Evolutionary conservation across 1,140 invertebrate species (phyloP).

Genomic region (Pogonus chalceus): DNA sequence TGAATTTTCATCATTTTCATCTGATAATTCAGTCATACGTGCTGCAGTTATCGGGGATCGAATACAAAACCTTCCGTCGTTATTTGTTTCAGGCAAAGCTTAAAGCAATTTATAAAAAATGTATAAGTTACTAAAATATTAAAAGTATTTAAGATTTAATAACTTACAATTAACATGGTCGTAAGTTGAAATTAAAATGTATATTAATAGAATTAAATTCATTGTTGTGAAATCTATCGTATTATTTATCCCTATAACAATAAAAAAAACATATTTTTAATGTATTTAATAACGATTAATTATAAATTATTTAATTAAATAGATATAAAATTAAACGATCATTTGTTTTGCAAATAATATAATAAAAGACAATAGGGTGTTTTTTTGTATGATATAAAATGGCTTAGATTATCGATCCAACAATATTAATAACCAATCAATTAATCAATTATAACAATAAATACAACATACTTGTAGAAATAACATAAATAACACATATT

Average conservation of each 20-base stretch:
- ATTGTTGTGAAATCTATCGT: background rate
- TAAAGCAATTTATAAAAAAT: background rate
- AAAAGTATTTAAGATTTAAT: background rate
- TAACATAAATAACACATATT: background rate
- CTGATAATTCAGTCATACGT: constrained; percentile 21
- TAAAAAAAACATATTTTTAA: too few relatives aligned
- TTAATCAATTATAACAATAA: background rate
- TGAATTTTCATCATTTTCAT: constrained; percentile 15
- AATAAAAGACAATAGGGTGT: background rate
- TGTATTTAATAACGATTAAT: too few relatives aligned
- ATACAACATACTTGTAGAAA: background rate
- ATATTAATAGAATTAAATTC: background rate
- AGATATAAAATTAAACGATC: too few relatives aligned
- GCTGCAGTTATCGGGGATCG: constrained; percentile 19
- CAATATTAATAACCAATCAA: background rate
- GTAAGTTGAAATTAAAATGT: background rate
- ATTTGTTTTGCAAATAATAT: too few relatives aligned
- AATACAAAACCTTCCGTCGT: constrained; percentile 17
- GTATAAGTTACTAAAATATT: background rate
- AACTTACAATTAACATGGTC: background rate
- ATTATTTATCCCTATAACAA: too few relatives aligned
- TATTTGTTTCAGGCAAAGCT: background rate
- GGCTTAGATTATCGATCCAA: background rate
- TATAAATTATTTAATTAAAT: too few relatives aligned
- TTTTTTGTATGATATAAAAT: background rate